Percentiles rank a stretch among this genome's conserved stretches.
Conservation (phyloP, 92 coral and sea anemone species). For the Porites rus region DNA sequence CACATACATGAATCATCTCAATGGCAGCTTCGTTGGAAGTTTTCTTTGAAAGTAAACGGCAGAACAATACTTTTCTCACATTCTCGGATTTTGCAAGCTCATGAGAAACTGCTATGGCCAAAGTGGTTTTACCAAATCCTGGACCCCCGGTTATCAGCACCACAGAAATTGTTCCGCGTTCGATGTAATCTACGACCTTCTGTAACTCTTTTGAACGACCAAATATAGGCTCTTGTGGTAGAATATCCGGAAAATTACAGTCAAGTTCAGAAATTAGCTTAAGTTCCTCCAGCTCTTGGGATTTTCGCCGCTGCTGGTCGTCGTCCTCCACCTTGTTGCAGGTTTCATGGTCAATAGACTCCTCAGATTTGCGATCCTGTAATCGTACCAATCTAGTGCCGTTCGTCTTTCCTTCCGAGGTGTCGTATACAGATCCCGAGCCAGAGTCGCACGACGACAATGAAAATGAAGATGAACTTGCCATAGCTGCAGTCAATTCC, state of each 20-base stretch:
- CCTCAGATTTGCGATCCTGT: conserved; percentile 16
- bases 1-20: conserved; percentile 26
- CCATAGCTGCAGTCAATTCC: neutral
- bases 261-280: neutral
- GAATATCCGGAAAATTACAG: conserved; percentile 26
- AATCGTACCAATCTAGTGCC: conserved; percentile 44
- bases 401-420: conserved; percentile 45
- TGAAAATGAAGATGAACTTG: neutral
- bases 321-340: conserved; percentile 5
- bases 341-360: conserved; percentile 37
- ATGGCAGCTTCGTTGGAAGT: conserved; percentile 4
- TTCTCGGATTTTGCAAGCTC: neutral
- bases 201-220: conserved; percentile 36
- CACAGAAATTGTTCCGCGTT: neutral
- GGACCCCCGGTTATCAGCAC: conserved; percentile 59
- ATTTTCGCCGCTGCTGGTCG: neutral
- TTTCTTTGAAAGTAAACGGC: conserved; percentile 2
- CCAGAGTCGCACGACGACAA: neutral
- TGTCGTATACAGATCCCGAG: neutral
- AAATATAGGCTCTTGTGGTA: conserved; percentile 29
- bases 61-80: conserved; percentile 13
- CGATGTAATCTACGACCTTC: neutral
- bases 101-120: conserved; percentile 19
- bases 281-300: neutral
- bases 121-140: conserved; percentile 56